These are phyloP conservation scores for Chaetodon auriga DNA, from an alignment of 2,113 vertebrate genomes.

Conservation along the genomic window DNA sequence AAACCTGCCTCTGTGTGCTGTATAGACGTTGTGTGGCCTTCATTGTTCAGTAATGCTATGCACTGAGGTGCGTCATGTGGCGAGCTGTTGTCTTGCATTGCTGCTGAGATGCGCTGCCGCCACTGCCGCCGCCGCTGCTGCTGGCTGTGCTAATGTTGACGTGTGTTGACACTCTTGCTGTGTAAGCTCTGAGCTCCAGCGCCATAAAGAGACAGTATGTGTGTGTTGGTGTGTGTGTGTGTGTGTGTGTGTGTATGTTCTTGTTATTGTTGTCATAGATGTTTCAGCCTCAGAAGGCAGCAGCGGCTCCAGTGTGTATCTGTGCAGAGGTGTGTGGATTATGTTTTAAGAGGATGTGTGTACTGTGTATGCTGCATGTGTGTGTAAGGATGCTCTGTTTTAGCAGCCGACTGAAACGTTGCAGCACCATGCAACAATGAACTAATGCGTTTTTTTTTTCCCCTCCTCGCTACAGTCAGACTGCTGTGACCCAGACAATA, in stretches of 20 bases:
- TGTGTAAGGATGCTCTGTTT: conserved; percentile 12
- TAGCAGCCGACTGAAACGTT: conserved; percentile 35
- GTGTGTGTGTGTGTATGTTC: conserved; percentile 27
- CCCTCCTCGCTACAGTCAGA: conserved; percentile 35
- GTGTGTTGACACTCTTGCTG: conserved; percentile 77
- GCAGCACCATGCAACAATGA: conserved; percentile 51
- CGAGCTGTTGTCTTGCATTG: conserved; percentile 62
- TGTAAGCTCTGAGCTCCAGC: conserved; percentile 65
- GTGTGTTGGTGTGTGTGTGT: conserved; percentile 11
- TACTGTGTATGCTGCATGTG: conserved; percentile 6
- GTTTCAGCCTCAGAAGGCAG: conserved; percentile 29
- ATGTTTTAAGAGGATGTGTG: background rate
- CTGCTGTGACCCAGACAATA: conserved; percentile 75
- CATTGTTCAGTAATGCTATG: conserved; percentile 58
- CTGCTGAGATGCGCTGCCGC: conserved; percentile 61
- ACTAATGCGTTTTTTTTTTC: conserved; percentile 21
- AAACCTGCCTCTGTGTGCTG: background rate
- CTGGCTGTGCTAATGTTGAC: conserved; percentile 65
- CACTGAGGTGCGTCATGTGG: conserved; percentile 71
- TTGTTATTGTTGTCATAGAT: conserved; percentile 50
- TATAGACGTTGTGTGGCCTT: conserved; percentile 15
- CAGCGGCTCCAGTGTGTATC: conserved; percentile 31
- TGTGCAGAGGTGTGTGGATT: conserved; percentile 10
- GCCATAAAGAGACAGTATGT: conserved; percentile 39
- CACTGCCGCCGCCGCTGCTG: conserved; percentile 43